Evolutionary conservation across 2,888 invertebrate species (phyloP).

Genomic region (Falcaria lacertinaria): DNA sequence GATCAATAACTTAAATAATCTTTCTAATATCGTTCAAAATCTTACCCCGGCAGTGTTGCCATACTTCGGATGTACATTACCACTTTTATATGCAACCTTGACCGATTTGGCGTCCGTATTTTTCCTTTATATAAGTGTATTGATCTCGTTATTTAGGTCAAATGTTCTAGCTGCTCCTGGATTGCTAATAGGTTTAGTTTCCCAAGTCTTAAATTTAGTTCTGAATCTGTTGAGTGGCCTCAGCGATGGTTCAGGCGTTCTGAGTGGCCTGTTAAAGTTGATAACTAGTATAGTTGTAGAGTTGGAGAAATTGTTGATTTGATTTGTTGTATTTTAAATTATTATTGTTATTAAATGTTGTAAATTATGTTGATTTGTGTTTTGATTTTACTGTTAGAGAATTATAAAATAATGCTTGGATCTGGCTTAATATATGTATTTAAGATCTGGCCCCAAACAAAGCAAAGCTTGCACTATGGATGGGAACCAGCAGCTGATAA

Average conservation of each 20-base stretch:
- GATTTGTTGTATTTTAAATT: conserved; percentile 23
- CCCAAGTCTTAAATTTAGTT: conserved; percentile 57
- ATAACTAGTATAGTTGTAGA: conserved; percentile 60
- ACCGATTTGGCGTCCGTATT: conserved; percentile 67
- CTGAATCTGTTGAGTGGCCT: conserved; percentile 55
- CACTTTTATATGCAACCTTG: conserved; percentile 60
- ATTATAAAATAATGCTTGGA: no score
- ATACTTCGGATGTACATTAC: conserved; percentile 67
- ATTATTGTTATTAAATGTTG: conserved; percentile 18
- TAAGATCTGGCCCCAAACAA: no score
- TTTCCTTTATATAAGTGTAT: conserved; percentile 63
- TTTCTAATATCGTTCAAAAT: conserved; percentile 70
- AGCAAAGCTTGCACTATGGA: no score
- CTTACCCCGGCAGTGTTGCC: conserved; percentile 65
- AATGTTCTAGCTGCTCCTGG: conserved; percentile 66
- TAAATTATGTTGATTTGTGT: conserved; percentile 7
- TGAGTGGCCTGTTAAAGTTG: conserved; percentile 57
- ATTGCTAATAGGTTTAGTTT: conserved; percentile 47
- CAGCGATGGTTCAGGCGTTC: conserved; percentile 52
- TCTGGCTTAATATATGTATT: no score
- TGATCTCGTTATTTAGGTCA: conserved; percentile 64
- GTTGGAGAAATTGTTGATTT: conserved; percentile 51
- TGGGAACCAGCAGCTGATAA: no score
- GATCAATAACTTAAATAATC: conserved; percentile 66
- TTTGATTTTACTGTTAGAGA: no score